These are phyloP conservation scores for Zaprionus vittiger DNA, from an alignment of 1,140 invertebrate genomes.

Conservation along the genomic window DNA sequence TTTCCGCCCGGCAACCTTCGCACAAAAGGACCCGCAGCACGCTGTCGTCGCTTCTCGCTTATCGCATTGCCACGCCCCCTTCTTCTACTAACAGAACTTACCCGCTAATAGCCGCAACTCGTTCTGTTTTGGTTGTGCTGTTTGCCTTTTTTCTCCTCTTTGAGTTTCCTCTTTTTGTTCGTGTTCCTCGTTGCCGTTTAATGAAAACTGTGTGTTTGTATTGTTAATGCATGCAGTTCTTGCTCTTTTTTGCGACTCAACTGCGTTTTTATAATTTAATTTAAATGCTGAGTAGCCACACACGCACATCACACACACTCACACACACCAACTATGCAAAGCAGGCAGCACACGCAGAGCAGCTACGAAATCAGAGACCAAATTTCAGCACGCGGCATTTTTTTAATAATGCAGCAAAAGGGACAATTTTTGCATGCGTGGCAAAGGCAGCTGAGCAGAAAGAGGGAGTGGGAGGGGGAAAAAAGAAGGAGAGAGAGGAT, in stretches of 20 bases:
- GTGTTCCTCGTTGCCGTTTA: slow-evolving; percentile 42
- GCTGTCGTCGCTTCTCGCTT: slow-evolving; percentile 12
- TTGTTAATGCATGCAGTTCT: slow-evolving; percentile 66
- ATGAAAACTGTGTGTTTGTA: slow-evolving; percentile 48
- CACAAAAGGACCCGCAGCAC: slow-evolving; percentile 9
- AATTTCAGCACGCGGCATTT: slow-evolving; percentile 61
- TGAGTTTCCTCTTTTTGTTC: slow-evolving; percentile 8
- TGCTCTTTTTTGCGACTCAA: slow-evolving; percentile 17
- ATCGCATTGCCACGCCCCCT: neutral
- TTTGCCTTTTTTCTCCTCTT: slow-evolving; percentile 22
- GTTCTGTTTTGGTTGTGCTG: slow-evolving; percentile 17
- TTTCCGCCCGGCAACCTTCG: slow-evolving; percentile 1
- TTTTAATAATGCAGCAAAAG: slow-evolving; percentile 66
- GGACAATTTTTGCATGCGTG: slow-evolving; percentile 53
- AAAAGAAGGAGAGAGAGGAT: neutral
- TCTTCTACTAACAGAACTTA: slow-evolving; percentile 32
- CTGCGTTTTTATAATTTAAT: slow-evolving; percentile 64
- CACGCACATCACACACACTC: slow-evolving; percentile 22
- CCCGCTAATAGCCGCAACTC: slow-evolving; percentile 28
- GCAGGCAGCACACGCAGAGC: slow-evolving; percentile 7
- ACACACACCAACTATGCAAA: slow-evolving; percentile 12
- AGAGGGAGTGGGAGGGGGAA: too few species aligned
- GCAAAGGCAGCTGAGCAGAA: slow-evolving; percentile 5
- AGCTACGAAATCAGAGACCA: slow-evolving; percentile 62
- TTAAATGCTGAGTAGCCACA: slow-evolving; percentile 57